Conservation (phyloP, 2,888 invertebrate genomes). For the Bombylius discolor region DNA sequence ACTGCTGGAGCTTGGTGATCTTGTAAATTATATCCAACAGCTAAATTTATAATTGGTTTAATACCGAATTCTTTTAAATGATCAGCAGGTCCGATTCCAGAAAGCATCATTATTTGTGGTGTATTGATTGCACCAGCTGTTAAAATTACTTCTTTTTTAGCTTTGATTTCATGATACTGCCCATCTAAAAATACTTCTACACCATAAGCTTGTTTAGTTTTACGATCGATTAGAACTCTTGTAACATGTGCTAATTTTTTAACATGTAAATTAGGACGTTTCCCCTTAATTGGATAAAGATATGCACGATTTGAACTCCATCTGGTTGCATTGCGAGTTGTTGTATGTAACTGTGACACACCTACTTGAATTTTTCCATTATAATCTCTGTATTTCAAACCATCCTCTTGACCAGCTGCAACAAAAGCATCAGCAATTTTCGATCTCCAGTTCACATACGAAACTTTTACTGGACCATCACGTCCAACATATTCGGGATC, state of each 20-base stretch:
- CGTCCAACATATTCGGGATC: constrained; percentile 39
- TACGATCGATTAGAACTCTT: constrained; percentile 41
- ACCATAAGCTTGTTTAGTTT: constrained; percentile 40
- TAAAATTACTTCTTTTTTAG: constrained; percentile 55
- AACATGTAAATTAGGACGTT: constrained; percentile 44
- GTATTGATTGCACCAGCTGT: constrained; percentile 67
- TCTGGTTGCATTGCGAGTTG: constrained; percentile 44
- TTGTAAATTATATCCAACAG: constrained; percentile 50
- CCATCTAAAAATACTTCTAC: constrained; percentile 41
- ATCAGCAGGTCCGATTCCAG: constrained; percentile 52
- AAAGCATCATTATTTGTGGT: constrained; percentile 70
- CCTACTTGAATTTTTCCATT: constrained; percentile 50
- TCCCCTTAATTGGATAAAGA: constrained; percentile 39
- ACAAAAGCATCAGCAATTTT: constrained; percentile 50
- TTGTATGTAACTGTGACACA: constrained; percentile 49
- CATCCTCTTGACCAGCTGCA: constrained; percentile 47
- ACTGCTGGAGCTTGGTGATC: constrained; percentile 55
- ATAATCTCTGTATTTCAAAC: constrained; percentile 52
- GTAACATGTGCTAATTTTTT: constrained; percentile 42
- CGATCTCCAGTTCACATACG: constrained; percentile 45
- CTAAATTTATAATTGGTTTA: constrained; percentile 43
- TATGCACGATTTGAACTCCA: constrained; percentile 48
- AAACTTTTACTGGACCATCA: constrained; percentile 44
- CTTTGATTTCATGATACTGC: constrained; percentile 37
- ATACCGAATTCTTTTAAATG: constrained; percentile 43